Base-by-base conservation (phyloP, 2,797 vertebrate species). In the Phoxinus dragarum region DNA sequence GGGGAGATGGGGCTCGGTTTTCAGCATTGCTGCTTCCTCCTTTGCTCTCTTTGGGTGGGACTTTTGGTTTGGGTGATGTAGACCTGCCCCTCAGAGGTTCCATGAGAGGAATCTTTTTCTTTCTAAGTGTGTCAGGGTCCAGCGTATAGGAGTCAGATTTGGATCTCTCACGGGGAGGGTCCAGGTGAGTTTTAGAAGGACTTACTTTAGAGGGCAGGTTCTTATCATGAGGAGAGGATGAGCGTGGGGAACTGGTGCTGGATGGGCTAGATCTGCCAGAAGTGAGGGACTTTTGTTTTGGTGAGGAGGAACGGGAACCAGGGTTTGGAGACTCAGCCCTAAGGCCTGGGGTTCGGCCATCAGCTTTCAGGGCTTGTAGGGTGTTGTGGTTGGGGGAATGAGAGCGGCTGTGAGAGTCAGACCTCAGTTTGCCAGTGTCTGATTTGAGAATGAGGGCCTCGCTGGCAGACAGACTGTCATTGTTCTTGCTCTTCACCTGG, bases 351-450 rank as follows among this genome's bases (percentile, higher is more conserved):
- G 94, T 96, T 90, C 97, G 96, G 67, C 97, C 96, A 67, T 99
- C 98, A 3, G 96, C 96, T 91, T 98, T 99, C 38, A 99, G 94
- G 11, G 98, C 98, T 89, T 99, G 98, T 76, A 99, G 89, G 79
- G 98, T 99, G 92, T 99, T 99, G 92, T 99, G 98, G 92, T 99
- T 99, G 81, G 98, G 98, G 0, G 98, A 99, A 91, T 99, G 94
- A 7, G 98, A 99, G 87, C 98, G 96, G 89, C 98, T 98, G 82
- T 99, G 98, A 2, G 97, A 99, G 93, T 99, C 98, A 12, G 98
- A 98, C 67, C 98, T 94, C 93, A 99, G 86, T 91, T 99, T 99
- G 80, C 96, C 98, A 0, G 98, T 95, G 71, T 99, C 98, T 0
- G 98, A 99, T 90, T 97, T 97, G 88, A 99, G 93, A 88, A 98